Percentiles rank a stretch among this genome's conserved stretches.
These are phyloP conservation scores for Caradrina clavipalpis DNA, from an alignment of 2,888 invertebrate species.

Conservation along the genomic window DNA sequence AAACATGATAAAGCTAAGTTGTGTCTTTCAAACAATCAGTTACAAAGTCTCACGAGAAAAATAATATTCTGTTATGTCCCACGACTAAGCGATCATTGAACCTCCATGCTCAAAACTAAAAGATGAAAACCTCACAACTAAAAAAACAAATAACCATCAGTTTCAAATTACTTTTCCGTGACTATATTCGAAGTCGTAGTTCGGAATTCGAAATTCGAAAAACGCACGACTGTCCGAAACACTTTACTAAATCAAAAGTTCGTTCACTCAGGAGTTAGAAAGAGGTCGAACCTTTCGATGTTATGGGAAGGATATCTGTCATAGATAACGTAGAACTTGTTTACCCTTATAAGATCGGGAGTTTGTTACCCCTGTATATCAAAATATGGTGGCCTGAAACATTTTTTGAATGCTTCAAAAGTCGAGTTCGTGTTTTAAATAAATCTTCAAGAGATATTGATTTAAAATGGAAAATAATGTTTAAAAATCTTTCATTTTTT, in stretches of 20 bases:
- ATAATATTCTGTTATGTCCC: too few relatives aligned
- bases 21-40: too few relatives aligned
- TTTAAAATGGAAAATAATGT: not conserved
- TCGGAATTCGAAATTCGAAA: conserved; percentile 22
- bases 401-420: not conserved
- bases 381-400: conserved; percentile 1
- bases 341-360: not conserved
- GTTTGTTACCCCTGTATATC: not conserved
- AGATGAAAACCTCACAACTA: not conserved
- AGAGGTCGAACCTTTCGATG: conserved; percentile 36
- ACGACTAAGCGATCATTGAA: too few relatives aligned
- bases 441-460: not conserved
- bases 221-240: conserved; percentile 14
- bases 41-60: too few relatives aligned
- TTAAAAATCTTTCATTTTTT: too few relatives aligned
- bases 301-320: conserved; percentile 31
- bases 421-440: not conserved
- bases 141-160: not conserved
- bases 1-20: too few relatives aligned
- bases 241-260: conserved; percentile 43
- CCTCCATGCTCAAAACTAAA: too few relatives aligned
- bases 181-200: conserved; percentile 18
- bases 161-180: conserved; percentile 5
- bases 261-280: conserved; percentile 24
- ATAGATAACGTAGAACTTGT: conserved; percentile 35